phyloP scores from a whole-genome alignment of 2,113 vertebrate species.

The Gambusia holbrooki region DNA sequence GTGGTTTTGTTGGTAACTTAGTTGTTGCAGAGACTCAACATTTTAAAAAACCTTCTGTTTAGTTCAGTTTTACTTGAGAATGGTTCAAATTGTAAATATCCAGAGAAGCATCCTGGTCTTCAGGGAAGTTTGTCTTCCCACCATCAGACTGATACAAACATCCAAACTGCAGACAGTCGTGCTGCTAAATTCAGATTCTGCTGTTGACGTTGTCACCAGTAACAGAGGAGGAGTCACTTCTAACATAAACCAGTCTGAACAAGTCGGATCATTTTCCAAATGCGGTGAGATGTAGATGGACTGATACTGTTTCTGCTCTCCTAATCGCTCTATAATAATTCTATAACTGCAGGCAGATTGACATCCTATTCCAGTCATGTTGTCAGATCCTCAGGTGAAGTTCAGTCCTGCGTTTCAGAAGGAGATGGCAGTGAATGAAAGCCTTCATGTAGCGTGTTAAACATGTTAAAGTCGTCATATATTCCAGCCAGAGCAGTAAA shows the following conservation, averaged over 20 bases:
- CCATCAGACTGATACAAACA: no score
- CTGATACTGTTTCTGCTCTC: constrained; percentile 58
- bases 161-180: no score
- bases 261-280: constrained; percentile 78
- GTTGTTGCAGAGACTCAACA: no score
- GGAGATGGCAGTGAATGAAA: constrained; percentile 51
- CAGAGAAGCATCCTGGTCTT: no score
- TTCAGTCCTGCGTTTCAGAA: constrained; percentile 55
- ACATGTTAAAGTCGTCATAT: constrained; percentile 44
- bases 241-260: constrained; percentile 55
- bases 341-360: constrained; percentile 70
- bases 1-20: no score
- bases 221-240: constrained; percentile 13
- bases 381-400: constrained; percentile 66
- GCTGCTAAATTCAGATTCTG: no score
- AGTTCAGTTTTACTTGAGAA: no score
- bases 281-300: constrained; percentile 77
- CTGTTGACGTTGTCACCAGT: no score
- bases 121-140: no score
- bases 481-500: constrained; percentile 36
- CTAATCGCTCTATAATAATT: constrained; percentile 76
- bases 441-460: constrained; percentile 41
- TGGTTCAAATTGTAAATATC: no score
- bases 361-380: constrained; percentile 73
- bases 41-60: no score